phyloP scores from a whole-genome alignment of 2,888 invertebrate species.

The Agrypnus murinus region DNA sequence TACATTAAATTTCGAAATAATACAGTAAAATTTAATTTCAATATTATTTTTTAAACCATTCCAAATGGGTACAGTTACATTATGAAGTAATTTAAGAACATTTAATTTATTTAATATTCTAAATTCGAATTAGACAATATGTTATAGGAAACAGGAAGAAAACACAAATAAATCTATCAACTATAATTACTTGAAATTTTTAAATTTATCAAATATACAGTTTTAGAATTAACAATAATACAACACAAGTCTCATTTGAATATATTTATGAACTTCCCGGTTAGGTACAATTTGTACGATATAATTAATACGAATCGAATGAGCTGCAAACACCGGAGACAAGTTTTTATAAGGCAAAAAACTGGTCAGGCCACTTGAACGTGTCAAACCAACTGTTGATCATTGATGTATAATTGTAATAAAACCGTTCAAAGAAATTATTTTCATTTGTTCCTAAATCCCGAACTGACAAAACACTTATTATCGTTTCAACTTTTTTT shows the following conservation, averaged over 20 bases:
- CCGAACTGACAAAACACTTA: conserved; percentile 14
- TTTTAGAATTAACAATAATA: conserved; percentile 15
- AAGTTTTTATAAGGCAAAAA: conserved; percentile 35
- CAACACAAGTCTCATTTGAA: conserved; percentile 13
- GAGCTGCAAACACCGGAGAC: conserved; percentile 34
- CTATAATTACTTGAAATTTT: neutral
- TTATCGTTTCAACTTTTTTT: too few species aligned
- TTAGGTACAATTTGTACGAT: conserved; percentile 39
- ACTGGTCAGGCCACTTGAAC: conserved; percentile 38
- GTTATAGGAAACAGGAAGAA: neutral
- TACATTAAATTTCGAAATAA: conserved; percentile 7
- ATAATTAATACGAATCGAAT: conserved; percentile 45
- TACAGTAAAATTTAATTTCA: conserved; percentile 1
- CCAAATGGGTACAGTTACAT: neutral
- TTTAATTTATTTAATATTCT: neutral
- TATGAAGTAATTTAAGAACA: neutral
- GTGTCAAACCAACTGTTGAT: conserved; percentile 44
- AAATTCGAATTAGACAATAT: neutral
- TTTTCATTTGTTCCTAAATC: conserved; percentile 34
- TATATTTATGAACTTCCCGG: conserved; percentile 41
- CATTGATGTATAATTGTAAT: conserved; percentile 43
- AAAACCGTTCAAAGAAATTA: conserved; percentile 38
- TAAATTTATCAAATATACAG: conserved; percentile 27
- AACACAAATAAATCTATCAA: conserved; percentile 15
- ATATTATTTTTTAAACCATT: conserved; percentile 5